Conservation (phyloP, 2,888 invertebrate species). For the Neoaliturus tenellus region DNA sequence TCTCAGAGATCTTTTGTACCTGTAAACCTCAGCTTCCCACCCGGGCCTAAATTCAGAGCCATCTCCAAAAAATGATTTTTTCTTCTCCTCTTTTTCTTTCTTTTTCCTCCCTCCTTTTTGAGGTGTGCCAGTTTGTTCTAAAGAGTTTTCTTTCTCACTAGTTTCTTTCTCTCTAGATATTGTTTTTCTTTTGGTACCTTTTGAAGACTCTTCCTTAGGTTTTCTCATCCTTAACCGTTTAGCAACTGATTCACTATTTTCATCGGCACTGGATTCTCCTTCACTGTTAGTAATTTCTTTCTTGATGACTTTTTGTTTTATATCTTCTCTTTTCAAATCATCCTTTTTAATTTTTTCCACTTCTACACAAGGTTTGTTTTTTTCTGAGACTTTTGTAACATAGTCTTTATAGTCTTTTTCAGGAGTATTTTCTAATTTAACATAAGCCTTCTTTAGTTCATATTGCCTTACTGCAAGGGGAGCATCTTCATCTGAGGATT, state of each 20-base stretch:
- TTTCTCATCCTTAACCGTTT: slow-evolving; percentile 70
- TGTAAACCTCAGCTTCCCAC: slow-evolving; percentile 90
- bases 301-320: slow-evolving; percentile 52
- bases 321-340: slow-evolving; percentile 51
- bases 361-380: slow-evolving; percentile 49
- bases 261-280: slow-evolving; percentile 69
- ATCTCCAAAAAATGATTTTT: slow-evolving; percentile 74
- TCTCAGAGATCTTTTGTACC: slow-evolving; percentile 87
- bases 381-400: too few relatives aligned
- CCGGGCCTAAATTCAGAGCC: slow-evolving; percentile 85
- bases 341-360: slow-evolving; percentile 15
- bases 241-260: slow-evolving; percentile 69
- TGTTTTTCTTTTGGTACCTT: slow-evolving; percentile 57
- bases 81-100: slow-evolving; percentile 65
- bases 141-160: slow-evolving; percentile 42
- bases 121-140: not conserved
- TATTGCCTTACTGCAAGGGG: slow-evolving; percentile 54
- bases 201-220: slow-evolving; percentile 69
- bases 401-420: slow-evolving; percentile 49
- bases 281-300: slow-evolving; percentile 72
- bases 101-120: slow-evolving; percentile 24
- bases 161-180: slow-evolving; percentile 5
- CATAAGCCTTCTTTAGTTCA: slow-evolving; percentile 53
- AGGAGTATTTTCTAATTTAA: slow-evolving; percentile 24
- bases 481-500: slow-evolving; percentile 64